Conservation (phyloP, 2,113 vertebrate species). For the Pithys albifrons region DNA sequence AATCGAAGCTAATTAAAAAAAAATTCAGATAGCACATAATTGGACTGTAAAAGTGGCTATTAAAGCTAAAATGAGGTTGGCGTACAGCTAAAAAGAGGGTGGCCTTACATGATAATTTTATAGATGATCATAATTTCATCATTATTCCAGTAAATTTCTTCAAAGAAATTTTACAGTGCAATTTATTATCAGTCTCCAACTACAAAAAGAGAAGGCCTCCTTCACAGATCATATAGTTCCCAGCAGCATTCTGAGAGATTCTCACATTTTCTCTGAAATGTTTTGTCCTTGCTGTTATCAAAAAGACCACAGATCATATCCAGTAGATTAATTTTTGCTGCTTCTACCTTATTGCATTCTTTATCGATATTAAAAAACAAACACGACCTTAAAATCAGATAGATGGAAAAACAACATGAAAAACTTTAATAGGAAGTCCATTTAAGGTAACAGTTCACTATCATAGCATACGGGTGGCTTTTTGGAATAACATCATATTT, state of each 20-base stretch:
- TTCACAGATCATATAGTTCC: background rate
- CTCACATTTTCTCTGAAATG: background rate
- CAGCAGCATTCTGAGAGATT: background rate
- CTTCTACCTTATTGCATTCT: background rate
- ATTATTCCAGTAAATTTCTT: background rate
- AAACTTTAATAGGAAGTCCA: background rate
- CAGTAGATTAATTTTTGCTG: conserved; percentile 4
- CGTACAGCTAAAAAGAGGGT: background rate
- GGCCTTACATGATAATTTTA: background rate
- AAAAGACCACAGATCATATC: background rate
- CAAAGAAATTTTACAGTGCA: background rate
- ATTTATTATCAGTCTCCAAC: background rate
- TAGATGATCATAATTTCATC: background rate
- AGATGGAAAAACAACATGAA: background rate
- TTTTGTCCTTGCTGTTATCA: background rate
- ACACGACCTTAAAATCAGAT: background rate
- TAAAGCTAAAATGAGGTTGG: background rate
- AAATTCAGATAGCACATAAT: background rate
- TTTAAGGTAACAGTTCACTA: background rate
- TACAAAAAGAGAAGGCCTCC: background rate
- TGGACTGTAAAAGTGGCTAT: background rate
- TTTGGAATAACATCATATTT: background rate
- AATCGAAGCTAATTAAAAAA: background rate
- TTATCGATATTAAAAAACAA: background rate
- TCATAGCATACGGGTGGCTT: background rate